phyloP scores from a whole-genome alignment of 1,140 invertebrate genomes.

The Vanessa tameamea region DNA sequence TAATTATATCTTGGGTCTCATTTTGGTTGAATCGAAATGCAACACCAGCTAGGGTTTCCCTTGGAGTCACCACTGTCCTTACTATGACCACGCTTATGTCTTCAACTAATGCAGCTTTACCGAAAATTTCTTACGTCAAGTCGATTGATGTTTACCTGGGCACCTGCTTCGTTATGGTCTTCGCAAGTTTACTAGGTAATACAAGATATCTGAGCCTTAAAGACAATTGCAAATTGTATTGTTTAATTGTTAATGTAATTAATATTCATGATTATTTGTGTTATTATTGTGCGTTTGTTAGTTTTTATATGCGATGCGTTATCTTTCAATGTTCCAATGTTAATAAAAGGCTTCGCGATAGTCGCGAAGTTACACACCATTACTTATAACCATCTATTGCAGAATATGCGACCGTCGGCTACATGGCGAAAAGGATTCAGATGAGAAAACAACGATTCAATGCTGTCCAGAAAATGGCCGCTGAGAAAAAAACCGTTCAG shows the following conservation, averaged over 20 bases:
- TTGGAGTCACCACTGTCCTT: conserved; percentile 98
- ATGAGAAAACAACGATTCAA: conserved; percentile 95
- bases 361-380: not conserved
- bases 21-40: conserved; percentile 97
- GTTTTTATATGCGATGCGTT: conserved; percentile 24
- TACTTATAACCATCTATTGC: conserved; percentile 49
- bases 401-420: conserved; percentile 97
- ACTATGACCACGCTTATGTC: conserved; percentile 99
- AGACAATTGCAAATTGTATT: conserved; percentile 16
- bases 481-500: conserved; percentile 89
- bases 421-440: conserved; percentile 97
- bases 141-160: conserved; percentile 99
- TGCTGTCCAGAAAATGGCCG: conserved; percentile 93
- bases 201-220: conserved; percentile 31
- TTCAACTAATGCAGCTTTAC: conserved; percentile 97
- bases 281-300: conserved; percentile 13
- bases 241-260: not conserved
- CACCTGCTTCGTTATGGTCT: conserved; percentile 98
- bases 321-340: not conserved
- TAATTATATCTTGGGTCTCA: conserved; percentile 99
- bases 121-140: conserved; percentile 99
- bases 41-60: conserved; percentile 96
- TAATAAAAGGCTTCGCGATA: conserved; percentile 4
- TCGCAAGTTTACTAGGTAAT: conserved; percentile 94
- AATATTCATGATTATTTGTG: not conserved